These are phyloP conservation scores for Naso thynnoides DNA, from an alignment of 2,797 vertebrate species.

Conservation along the genomic window DNA sequence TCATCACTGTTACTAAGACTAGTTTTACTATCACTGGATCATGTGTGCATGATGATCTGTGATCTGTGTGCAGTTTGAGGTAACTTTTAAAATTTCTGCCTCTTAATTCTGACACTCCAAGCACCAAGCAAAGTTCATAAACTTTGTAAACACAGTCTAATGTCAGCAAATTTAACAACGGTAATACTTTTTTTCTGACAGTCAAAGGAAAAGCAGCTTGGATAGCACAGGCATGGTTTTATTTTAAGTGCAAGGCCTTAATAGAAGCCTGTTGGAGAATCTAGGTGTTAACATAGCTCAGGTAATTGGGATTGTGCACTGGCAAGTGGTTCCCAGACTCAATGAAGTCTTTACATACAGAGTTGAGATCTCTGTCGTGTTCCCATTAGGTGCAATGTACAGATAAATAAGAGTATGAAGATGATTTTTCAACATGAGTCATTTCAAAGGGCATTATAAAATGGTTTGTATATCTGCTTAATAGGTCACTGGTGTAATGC, in stretches of 20 bases:
- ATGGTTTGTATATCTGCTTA: constrained; percentile 54
- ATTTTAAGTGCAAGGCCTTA: constrained; percentile 56
- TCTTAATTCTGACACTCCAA: constrained; percentile 24
- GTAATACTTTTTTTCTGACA: constrained; percentile 1
- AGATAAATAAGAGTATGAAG: constrained; percentile 34
- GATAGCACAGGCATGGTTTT: constrained; percentile 27
- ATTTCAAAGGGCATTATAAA: constrained; percentile 71
- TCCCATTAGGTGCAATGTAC: constrained; percentile 53
- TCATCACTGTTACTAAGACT: constrained; percentile 22
- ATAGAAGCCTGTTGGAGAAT: constrained; percentile 59
- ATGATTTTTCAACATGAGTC: constrained; percentile 46
- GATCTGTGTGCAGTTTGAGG: constrained; percentile 16
- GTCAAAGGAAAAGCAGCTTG: constrained; percentile 18
- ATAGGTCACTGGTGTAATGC: constrained; percentile 51
- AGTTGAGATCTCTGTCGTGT: constrained; percentile 29
- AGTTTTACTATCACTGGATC: constrained; percentile 31
- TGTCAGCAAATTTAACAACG: constrained; percentile 1
- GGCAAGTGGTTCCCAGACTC: constrained; percentile 64
- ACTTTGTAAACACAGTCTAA: constrained; percentile 20
- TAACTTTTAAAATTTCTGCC: constrained; percentile 8
- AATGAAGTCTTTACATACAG: constrained; percentile 43
- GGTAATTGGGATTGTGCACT: constrained; percentile 70
- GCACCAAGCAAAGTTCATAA: constrained; percentile 21
- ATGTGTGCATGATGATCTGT: constrained; percentile 14
- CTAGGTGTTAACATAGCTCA: constrained; percentile 73